Percentiles rank a stretch among this genome's conserved stretches.
phyloP scores from a whole-genome alignment of 2,888 invertebrate species.

The Disparrhopalites patrizii region DNA sequence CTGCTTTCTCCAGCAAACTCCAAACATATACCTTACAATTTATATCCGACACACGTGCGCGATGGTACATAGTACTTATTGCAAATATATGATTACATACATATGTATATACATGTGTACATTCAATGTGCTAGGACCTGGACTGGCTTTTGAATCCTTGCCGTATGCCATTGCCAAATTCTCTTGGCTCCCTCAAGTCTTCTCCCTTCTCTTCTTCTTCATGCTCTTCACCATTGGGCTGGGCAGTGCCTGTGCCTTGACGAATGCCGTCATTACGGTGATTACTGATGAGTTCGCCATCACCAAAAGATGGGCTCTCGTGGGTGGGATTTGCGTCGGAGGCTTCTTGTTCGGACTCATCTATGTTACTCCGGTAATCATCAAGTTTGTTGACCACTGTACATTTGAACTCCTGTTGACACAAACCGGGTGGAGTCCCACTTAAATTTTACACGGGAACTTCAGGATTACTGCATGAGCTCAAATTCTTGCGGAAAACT shows the following conservation, averaged over 20 bases:
- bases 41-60: too few relatives aligned
- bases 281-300: slow-evolving; percentile 53
- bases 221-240: slow-evolving; percentile 59
- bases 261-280: slow-evolving; percentile 55
- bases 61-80: too few relatives aligned
- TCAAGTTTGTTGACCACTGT: too few relatives aligned
- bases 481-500: too few relatives aligned
- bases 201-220: slow-evolving; percentile 58
- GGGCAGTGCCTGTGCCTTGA: slow-evolving; percentile 56
- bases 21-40: too few relatives aligned
- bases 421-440: too few relatives aligned
- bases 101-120: too few relatives aligned
- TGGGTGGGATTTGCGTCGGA: slow-evolving; percentile 44
- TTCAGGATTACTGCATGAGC: too few relatives aligned
- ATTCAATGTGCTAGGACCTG: slow-evolving; percentile 54
- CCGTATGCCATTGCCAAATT: slow-evolving; percentile 78
- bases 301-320: slow-evolving; percentile 50
- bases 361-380: slow-evolving; percentile 49
- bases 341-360: slow-evolving; percentile 49
- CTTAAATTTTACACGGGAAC: too few relatives aligned
- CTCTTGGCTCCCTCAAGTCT: slow-evolving; percentile 66
- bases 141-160: slow-evolving; percentile 78
- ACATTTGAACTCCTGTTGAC: too few relatives aligned
- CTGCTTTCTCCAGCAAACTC: too few relatives aligned
- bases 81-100: too few relatives aligned